These are phyloP conservation scores for Sphyrna mokarran DNA, from an alignment of 2,113 vertebrate species.

Conservation along the genomic window DNA sequence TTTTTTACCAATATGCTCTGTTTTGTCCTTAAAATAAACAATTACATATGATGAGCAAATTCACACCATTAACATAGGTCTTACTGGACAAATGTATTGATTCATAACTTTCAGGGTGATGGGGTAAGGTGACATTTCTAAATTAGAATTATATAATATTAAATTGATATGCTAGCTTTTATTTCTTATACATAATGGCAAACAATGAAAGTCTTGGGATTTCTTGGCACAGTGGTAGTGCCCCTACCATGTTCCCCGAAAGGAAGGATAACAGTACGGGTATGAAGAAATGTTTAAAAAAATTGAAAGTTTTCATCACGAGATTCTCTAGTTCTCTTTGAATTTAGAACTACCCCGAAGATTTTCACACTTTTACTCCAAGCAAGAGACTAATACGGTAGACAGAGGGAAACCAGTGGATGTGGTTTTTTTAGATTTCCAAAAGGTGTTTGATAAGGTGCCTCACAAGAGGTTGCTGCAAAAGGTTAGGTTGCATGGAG, in stretches of 20 bases:
- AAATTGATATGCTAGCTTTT: background rate
- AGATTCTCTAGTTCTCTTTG: background rate
- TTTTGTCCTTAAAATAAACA: background rate
- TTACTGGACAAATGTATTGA: background rate
- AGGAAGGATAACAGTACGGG: no score
- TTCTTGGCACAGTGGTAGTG: no score
- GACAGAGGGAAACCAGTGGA: no score
- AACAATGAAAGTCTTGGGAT: background rate
- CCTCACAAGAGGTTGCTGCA: no score
- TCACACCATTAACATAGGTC: background rate
- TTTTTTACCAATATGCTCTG: background rate
- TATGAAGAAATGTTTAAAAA: no score
- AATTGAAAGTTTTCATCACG: background rate
- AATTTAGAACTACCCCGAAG: background rate
- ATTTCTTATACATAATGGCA: background rate
- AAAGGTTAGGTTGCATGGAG: no score
- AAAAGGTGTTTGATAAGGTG: no score
- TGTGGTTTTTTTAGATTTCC: no score
- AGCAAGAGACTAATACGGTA: no score
- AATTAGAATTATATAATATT: background rate
- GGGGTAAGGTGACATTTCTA: background rate
- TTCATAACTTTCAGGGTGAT: background rate
- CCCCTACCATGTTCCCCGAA: no score
- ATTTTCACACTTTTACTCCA: background rate
- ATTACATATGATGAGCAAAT: background rate